Percentiles rank a stretch among this genome's conserved stretches.
Conservation (phyloP, 2,888 invertebrate species). For the Drosophila affinis region DNA sequence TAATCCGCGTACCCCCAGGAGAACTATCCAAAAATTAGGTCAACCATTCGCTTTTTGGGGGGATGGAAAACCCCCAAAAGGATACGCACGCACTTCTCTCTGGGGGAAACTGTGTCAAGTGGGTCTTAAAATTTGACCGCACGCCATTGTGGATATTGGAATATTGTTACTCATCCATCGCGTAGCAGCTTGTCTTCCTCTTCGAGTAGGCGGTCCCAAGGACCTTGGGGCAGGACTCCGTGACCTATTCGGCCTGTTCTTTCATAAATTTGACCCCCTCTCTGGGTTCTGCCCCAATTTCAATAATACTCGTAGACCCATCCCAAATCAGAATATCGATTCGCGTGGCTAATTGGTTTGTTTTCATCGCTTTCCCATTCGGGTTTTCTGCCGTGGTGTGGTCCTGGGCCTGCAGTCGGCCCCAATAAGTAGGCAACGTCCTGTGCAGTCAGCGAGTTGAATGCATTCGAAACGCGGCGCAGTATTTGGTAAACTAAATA, state of each 20-base stretch:
- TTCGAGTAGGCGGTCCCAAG: constrained; percentile 3
- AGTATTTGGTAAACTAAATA: constrained; percentile 37
- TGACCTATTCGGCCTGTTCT: constrained; percentile 49
- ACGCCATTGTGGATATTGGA: constrained; percentile 50
- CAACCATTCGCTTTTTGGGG: constrained; percentile 11
- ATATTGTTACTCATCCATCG: constrained; percentile 25
- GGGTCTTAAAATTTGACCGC: constrained; percentile 41
- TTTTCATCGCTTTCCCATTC: constrained; percentile 40
- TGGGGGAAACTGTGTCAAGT: constrained; percentile 66
- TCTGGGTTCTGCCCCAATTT: constrained; percentile 34
- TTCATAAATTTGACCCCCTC: constrained; percentile 11
- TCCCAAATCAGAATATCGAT: constrained; percentile 69
- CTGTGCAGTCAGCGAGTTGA: constrained; percentile 17
- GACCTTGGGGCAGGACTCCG: constrained; percentile 46
- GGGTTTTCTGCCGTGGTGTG: constrained; percentile 9
- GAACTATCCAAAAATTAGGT: constrained; percentile 41
- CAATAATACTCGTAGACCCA: constrained; percentile 20
- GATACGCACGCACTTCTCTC: constrained; percentile 29
- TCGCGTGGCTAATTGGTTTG: constrained; percentile 59
- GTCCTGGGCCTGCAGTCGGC: constrained; percentile 6
- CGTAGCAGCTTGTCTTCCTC: constrained; percentile 42
- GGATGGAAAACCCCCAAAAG: constrained; percentile 21
- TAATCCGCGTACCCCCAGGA: background rate
- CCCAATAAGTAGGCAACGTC: constrained; percentile 42
- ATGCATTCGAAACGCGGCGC: constrained; percentile 25